Percentiles rank a stretch among this genome's conserved stretches.
These are phyloP conservation scores for Cephalotes varians DNA, from an alignment of 2,888 invertebrate genomes.

Conservation along the genomic window DNA sequence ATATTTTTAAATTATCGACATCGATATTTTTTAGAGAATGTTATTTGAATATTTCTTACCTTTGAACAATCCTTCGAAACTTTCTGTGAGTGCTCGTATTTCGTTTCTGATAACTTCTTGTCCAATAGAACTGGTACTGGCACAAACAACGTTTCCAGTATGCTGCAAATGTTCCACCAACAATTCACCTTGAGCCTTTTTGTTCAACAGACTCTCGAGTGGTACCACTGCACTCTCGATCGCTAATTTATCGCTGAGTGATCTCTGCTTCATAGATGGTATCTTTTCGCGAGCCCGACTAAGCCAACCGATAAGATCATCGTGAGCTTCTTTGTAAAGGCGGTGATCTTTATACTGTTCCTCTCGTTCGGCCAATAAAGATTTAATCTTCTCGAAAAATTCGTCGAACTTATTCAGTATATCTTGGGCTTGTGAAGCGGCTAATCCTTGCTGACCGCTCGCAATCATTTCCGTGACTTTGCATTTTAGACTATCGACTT, in stretches of 20 bases:
- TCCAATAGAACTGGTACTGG: conserved; percentile 93
- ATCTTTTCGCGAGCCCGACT: conserved; percentile 95
- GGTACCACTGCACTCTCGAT: conserved; percentile 96
- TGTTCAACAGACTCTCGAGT: conserved; percentile 94
- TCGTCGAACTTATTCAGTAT: conserved; percentile 94
- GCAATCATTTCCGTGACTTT: conserved; percentile 95
- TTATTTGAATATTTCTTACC: conserved; percentile 79
- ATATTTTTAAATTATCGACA: background rate
- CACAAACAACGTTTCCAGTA: conserved; percentile 94
- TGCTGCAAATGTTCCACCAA: conserved; percentile 95
- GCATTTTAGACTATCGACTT: conserved; percentile 94
- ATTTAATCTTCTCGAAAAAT: conserved; percentile 91
- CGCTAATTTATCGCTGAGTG: conserved; percentile 94
- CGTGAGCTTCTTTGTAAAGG: conserved; percentile 95
- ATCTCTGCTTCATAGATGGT: conserved; percentile 94
- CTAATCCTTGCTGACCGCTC: conserved; percentile 94
- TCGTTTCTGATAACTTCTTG: conserved; percentile 94
- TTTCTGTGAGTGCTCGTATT: conserved; percentile 94
- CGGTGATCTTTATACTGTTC: conserved; percentile 95
- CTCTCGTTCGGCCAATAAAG: conserved; percentile 91
- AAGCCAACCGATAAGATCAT: conserved; percentile 96
- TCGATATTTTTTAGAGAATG: background rate
- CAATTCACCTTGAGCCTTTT: conserved; percentile 96
- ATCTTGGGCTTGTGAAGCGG: conserved; percentile 94
- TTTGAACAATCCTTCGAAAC: conserved; percentile 93